Evolutionary conservation across 2,113 vertebrate genomes (phyloP).

Genomic region (Lanius ludovicianus): DNA sequence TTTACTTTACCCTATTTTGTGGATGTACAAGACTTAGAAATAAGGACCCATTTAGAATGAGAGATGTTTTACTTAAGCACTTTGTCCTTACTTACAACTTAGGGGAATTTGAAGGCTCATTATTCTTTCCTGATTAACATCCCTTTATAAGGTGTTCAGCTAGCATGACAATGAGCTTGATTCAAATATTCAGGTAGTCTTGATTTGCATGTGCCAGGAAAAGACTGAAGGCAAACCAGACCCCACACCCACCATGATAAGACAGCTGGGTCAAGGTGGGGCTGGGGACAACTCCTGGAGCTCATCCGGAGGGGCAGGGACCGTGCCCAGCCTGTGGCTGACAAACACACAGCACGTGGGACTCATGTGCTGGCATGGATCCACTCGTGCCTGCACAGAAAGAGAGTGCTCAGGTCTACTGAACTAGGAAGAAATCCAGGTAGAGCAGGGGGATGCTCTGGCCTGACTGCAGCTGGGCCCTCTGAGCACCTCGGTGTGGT

Average conservation of each 20-base stretch:
- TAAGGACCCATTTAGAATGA: background rate
- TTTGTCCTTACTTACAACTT: background rate
- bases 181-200: background rate
- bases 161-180: background rate
- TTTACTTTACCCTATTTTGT: background rate
- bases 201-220: background rate
- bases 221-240: background rate
- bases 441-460: background rate
- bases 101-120: background rate
- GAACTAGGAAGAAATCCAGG: background rate
- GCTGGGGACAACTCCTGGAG: background rate
- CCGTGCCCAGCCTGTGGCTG: accelerated
- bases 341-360: accelerated
- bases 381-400: background rate
- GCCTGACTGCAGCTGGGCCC: background rate
- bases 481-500: background rate
- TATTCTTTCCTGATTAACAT: background rate
- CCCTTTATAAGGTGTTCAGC: background rate
- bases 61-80: background rate
- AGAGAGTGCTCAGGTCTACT: background rate
- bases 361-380: accelerated
- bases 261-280: background rate
- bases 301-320: accelerated
- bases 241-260: background rate
- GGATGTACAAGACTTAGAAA: background rate